Evolutionary conservation across 2,888 invertebrate genomes (phyloP), one percentile per base, ranked within the genome.

Genomic region (Lumbricus terrestris): DNA sequence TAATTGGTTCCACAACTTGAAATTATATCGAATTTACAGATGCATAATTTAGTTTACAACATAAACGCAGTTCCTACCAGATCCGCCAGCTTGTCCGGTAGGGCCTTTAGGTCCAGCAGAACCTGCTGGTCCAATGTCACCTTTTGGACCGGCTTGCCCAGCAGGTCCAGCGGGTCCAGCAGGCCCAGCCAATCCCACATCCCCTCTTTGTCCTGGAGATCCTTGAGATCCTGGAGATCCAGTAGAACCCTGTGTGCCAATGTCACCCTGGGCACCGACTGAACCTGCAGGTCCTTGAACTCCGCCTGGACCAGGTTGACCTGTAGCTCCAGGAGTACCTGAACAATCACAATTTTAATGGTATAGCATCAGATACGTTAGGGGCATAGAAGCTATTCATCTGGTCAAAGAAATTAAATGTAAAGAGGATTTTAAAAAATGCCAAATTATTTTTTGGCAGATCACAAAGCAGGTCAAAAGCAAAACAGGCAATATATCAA

Each of bases 121-220:
- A 88, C 88, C 88, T 18, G 88, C n/a, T 40, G 90, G 88, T 82
- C 92, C 92, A 33, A 90, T 38, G 40, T 90, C 89, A 89, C 92
- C 91, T 34, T 91, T 42, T 89, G 91, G 88, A 34, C 92, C 92
- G 35, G 85, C 85, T 88, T 88, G 89, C 35, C 92, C 92, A 82
- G 83, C 35, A 42, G 91, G 89, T 88, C 92, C 92, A 42, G 90
- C 29, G 34, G 90, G 88, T 37, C 92, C 92, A 47, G 82, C 18
- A 29, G 88, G 88, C 37, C 90, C 90, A 35, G 88, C 34, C 42
- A 69, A 40, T 88, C 91, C 91, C 33, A 42, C 13, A 85, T 54
- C 88, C 42, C 91, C 91, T 42, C 38, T 34, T 37, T 88, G 42
- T 88, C 90, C 91, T 2, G 90, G 35, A 29, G 38, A 34, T 88